These are phyloP conservation scores for Nothocercus julius DNA, from an alignment of 2,113 vertebrate species.

Conservation along the genomic window DNA sequence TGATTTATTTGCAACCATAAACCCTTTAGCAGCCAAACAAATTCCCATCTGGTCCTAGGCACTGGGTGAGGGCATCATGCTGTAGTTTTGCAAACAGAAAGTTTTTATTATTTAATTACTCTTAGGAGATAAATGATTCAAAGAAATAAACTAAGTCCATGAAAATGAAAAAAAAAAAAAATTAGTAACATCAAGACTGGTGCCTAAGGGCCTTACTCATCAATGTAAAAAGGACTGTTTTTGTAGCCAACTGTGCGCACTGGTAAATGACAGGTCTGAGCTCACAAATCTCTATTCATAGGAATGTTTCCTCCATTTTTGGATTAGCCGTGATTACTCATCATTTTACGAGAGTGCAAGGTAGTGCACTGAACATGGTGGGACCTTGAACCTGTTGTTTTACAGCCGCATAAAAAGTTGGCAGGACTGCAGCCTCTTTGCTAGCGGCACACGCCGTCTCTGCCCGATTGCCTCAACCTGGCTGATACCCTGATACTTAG, in stretches of 20 bases:
- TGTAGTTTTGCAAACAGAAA: conserved; percentile 23
- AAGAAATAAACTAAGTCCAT: conserved; percentile 23
- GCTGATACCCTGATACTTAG: not conserved
- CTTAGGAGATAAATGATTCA: conserved; percentile 17
- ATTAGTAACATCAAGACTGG: conserved; percentile 6
- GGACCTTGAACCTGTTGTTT: not conserved
- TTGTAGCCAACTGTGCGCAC: not conserved
- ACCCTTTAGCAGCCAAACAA: not conserved
- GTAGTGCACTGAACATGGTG: rapidly evolving
- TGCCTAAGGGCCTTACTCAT: conserved; percentile 15
- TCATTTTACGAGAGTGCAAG: not conserved
- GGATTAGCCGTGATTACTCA: not conserved
- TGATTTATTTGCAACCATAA: not conserved
- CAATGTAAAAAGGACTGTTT: conserved; percentile 11
- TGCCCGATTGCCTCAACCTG: not conserved
- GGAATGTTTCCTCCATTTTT: not conserved
- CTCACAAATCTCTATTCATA: not conserved
- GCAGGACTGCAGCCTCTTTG: not conserved
- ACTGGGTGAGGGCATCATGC: conserved; percentile 9
- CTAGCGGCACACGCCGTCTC: not conserved
- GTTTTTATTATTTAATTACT: conserved; percentile 70
- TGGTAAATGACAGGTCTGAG: not conserved
- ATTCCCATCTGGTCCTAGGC: not conserved
- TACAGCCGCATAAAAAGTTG: not conserved
- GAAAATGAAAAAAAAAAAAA: not conserved